Conservation (phyloP, 2,113 vertebrate species). For the Tenrec ecaudatus region DNA sequence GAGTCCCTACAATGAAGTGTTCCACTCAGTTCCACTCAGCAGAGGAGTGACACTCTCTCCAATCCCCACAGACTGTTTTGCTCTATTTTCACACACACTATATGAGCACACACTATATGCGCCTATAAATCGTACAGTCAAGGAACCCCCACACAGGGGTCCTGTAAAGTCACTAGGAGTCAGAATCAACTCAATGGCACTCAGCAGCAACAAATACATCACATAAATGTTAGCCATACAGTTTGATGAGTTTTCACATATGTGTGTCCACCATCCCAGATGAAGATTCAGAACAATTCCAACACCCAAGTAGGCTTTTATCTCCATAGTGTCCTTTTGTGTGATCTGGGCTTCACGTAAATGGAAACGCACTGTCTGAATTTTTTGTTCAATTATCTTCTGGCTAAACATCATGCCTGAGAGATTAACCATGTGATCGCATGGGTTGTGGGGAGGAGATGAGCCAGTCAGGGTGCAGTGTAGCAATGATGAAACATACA, state of each 20-base stretch:
- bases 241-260: neutral
- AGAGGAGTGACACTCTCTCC: neutral
- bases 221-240: neutral
- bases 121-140: neutral
- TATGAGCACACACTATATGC: too few species aligned
- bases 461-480: too few species aligned
- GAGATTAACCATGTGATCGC: neutral
- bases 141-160: neutral
- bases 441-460: too few species aligned
- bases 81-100: too few species aligned
- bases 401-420: neutral
- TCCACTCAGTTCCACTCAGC: neutral
- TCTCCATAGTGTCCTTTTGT: neutral
- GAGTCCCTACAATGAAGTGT: too few species aligned
- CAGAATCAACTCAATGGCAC: neutral
- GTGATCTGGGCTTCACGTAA: neutral
- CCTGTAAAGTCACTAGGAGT: neutral
- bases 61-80: neutral
- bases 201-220: neutral
- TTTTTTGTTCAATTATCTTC: neutral
- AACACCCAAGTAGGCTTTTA: neutral
- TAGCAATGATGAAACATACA: too few species aligned
- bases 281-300: neutral
- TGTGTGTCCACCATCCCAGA: neutral
- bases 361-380: neutral